These are phyloP conservation scores for Anolis apletophallus DNA, from an alignment of 2,797 vertebrate species.

Conservation along the genomic window DNA sequence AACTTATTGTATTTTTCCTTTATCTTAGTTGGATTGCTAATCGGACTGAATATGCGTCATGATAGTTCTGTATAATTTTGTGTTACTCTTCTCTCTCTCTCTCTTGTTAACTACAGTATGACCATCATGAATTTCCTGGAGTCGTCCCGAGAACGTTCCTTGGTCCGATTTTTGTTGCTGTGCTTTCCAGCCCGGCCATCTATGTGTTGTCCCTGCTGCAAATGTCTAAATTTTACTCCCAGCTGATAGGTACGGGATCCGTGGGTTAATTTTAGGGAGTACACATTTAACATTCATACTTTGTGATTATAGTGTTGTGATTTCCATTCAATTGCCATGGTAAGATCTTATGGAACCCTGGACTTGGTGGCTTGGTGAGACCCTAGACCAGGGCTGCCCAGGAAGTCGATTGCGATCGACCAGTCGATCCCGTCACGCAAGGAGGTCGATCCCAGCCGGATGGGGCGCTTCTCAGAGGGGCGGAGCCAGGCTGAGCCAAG, in stretches of 20 bases:
- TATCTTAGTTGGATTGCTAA: neutral
- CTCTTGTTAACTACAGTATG: constrained; percentile 90
- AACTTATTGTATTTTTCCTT: neutral
- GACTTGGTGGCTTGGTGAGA: no score
- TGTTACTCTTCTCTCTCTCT: constrained; percentile 35
- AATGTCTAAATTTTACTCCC: constrained; percentile 88
- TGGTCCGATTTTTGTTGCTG: constrained; percentile 87
- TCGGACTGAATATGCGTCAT: neutral
- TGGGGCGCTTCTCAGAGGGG: no score
- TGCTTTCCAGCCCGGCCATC: constrained; percentile 84
- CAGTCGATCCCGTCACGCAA: no score
- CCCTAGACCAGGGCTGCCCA: no score
- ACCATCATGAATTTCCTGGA: constrained; percentile 95
- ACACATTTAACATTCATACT: neutral
- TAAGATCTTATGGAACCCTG: no score
- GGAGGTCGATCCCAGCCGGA: no score
- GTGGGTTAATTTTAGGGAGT: neutral
- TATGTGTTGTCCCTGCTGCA: constrained; percentile 82
- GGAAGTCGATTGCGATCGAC: no score
- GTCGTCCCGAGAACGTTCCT: constrained; percentile 95
- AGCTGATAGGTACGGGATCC: constrained; percentile 84
- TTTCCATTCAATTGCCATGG: no score
- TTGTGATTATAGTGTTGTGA: no score
- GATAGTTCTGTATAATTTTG: accelerated
- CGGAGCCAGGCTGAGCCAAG: no score